phyloP scores from a whole-genome alignment of 2,797 vertebrate species.

The Sebastes trivittatus region DNA sequence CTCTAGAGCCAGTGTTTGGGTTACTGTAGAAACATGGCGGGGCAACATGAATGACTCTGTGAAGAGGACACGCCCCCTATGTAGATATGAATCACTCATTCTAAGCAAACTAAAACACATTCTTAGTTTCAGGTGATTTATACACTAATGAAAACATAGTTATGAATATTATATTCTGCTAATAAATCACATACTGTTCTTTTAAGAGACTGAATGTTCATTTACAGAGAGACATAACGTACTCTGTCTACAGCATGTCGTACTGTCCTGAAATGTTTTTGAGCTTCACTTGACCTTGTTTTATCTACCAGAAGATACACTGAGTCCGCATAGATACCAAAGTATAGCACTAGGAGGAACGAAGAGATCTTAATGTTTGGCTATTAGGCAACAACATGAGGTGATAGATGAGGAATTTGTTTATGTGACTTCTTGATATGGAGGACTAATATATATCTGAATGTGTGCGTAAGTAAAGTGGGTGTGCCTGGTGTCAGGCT shows the following conservation, averaged over 20 bases:
- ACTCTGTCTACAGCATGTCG: not conserved
- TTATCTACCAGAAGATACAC: not conserved
- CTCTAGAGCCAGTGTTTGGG: no score
- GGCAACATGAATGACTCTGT: no score
- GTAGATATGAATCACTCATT: no score
- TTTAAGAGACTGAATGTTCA: not conserved
- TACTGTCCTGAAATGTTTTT: not conserved
- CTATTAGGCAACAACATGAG: not conserved
- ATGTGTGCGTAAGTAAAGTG: slow-evolving; percentile 46
- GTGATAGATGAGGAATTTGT: not conserved
- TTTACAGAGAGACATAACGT: not conserved
- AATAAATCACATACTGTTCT: not conserved
- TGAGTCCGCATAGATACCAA: not conserved
- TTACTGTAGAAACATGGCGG: no score
- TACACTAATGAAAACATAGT: no score
- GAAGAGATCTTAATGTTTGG: not conserved
- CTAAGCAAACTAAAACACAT: no score
- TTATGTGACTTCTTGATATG: not conserved
- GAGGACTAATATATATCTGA: not conserved
- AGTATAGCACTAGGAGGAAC: not conserved
- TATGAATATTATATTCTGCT: no score
- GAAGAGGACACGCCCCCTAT: no score
- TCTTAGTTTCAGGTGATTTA: no score
- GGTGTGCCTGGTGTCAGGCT: slow-evolving; percentile 60
- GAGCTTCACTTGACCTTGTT: not conserved